A percentile compares a stretch with the other conserved stretches of the same genome.
Evolutionary conservation across 2,888 invertebrate species (phyloP).

Genomic region (Palloptera scutellata): DNA sequence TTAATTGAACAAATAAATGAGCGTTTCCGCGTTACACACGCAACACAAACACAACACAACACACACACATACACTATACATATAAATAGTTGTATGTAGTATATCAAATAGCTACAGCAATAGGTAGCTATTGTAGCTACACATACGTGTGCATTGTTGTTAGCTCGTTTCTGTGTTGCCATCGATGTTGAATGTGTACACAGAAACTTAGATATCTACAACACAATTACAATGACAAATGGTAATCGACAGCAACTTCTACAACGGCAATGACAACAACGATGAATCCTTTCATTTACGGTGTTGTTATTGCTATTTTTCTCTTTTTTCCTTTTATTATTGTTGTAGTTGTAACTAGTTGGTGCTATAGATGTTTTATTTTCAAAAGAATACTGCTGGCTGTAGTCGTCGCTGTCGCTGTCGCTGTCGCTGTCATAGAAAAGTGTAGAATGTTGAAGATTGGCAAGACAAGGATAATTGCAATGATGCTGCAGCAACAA

Average conservation of each 20-base stretch:
- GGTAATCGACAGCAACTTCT: not conserved
- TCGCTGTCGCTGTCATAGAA: not conserved
- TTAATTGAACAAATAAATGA: conserved; percentile 23
- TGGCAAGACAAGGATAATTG: not conserved
- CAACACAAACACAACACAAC: not conserved
- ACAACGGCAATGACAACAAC: not conserved
- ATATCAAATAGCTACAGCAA: too few species aligned
- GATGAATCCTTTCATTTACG: not conserved
- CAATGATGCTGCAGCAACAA: not conserved
- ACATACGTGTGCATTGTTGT: not conserved
- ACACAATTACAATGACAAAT: not conserved
- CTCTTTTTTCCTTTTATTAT: too few species aligned
- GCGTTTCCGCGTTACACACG: not conserved
- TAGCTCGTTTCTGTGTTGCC: not conserved
- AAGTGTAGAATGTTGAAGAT: conserved; percentile 1
- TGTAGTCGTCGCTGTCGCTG: not conserved
- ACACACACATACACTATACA: not conserved
- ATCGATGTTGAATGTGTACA: not conserved
- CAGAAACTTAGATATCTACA: not conserved
- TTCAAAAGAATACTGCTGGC: not conserved
- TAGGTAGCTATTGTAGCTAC: conserved; percentile 5
- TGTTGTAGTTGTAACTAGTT: too few species aligned
- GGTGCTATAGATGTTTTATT: too few species aligned
- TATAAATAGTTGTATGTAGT: too few species aligned
- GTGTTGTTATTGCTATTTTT: too few species aligned